phyloP scores from a whole-genome alignment of 1,140 invertebrate species.

The Ericerus pela region DNA sequence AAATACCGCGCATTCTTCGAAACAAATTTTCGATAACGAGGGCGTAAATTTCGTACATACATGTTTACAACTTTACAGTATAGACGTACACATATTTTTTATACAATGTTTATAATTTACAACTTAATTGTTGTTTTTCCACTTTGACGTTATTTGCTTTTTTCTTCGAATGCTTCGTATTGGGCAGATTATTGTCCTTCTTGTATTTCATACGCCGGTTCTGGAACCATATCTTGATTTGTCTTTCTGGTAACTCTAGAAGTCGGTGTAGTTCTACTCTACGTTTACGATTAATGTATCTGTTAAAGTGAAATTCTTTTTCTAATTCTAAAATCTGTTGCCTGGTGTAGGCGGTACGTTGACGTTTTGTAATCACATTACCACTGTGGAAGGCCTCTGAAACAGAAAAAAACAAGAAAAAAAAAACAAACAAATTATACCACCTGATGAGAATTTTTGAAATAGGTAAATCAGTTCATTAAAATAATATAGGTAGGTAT shows the following conservation, averaged over 20 bases:
- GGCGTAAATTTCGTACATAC: too few species aligned
- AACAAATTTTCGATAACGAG: too few species aligned
- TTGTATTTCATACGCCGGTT: constrained; percentile 95
- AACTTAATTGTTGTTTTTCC: too few species aligned
- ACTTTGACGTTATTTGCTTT: constrained; percentile 62
- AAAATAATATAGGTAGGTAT: neutral
- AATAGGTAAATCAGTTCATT: neutral
- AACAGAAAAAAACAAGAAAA: constrained; percentile 42
- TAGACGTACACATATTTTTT: too few species aligned
- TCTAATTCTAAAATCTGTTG: constrained; percentile 92
- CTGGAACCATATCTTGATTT: constrained; percentile 98
- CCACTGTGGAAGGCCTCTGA: too few species aligned
- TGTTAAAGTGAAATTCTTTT: constrained; percentile 94
- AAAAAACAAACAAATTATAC: too few species aligned
- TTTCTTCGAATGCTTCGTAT: constrained; percentile 86
- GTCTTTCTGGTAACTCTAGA: constrained; percentile 81
- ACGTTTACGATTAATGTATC: constrained; percentile 84
- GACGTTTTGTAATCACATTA: constrained; percentile 89
- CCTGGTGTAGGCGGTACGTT: constrained; percentile 86
- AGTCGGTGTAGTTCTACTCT: constrained; percentile 96
- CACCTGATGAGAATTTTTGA: neutral
- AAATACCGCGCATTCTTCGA: too few species aligned
- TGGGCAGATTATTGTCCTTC: constrained; percentile 93
- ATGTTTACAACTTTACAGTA: too few species aligned
- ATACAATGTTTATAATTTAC: too few species aligned